phyloP scores from a whole-genome alignment of 2,113 vertebrate species.

The Protobothrops flavoviridis region DNA sequence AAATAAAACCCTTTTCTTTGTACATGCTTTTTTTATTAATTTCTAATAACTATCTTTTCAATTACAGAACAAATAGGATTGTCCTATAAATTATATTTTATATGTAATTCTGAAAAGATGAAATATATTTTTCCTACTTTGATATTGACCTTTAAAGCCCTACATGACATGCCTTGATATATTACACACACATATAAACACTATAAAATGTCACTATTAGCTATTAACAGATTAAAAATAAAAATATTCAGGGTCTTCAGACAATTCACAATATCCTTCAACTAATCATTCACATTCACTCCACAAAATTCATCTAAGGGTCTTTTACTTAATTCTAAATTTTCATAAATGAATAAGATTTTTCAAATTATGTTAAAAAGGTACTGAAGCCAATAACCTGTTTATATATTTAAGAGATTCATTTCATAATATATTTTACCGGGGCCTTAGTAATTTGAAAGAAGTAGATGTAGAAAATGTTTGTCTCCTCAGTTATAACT shows the following conservation, averaged over 20 bases:
- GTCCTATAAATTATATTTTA: neutral
- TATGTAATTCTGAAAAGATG: neutral
- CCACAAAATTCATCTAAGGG: neutral
- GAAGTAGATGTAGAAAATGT: neutral
- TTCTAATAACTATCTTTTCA: neutral
- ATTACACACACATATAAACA: neutral
- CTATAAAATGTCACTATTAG: neutral
- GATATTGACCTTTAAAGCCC: neutral
- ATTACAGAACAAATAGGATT: neutral
- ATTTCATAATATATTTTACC: neutral
- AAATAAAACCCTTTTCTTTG: neutral
- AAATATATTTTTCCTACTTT: neutral
- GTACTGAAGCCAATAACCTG: neutral
- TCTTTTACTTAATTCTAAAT: neutral
- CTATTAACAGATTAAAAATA: neutral
- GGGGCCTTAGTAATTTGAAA: conserved; percentile 12
- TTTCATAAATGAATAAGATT: neutral
- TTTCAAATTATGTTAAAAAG: neutral
- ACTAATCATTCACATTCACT: neutral
- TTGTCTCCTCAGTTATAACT: neutral
- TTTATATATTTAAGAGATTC: neutral
- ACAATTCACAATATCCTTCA: neutral
- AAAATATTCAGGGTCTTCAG: neutral
- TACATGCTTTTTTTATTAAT: neutral
- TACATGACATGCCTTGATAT: neutral